Percentiles rank a stretch among this genome's conserved stretches.
These are phyloP conservation scores for Dynastes tityus DNA, from an alignment of 2,888 invertebrate species.

Conservation along the genomic window DNA sequence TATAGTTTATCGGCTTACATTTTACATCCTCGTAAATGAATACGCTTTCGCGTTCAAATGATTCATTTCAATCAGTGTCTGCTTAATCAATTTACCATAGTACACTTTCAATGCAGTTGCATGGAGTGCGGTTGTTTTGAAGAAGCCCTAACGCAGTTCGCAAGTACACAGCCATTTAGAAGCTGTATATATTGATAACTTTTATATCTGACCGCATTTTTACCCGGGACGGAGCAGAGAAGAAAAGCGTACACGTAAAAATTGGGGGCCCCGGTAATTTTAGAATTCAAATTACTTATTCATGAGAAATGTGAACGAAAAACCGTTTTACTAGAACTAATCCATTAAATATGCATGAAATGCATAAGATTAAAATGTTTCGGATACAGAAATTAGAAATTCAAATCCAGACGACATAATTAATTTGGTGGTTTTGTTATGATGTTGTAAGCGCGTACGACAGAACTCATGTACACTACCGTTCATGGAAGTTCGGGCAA, in stretches of 20 bases:
- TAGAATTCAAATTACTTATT: slow-evolving; percentile 16
- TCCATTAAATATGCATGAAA: slow-evolving; percentile 42
- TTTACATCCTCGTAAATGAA: neutral
- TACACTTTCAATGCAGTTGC: neutral
- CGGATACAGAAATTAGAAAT: slow-evolving; percentile 44
- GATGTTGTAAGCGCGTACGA: neutral
- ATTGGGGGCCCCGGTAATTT: neutral
- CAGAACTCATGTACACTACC: neutral
- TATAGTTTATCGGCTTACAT: neutral
- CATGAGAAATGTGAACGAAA: slow-evolving; percentile 42
- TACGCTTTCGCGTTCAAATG: neutral
- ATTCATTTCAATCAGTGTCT: slow-evolving; percentile 12
- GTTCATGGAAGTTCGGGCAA: no score
- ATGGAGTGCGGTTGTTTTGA: neutral
- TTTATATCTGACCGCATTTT: neutral
- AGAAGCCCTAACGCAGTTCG: neutral
- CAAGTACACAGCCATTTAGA: neutral
- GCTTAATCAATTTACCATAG: neutral
- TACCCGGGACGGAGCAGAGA: neutral
- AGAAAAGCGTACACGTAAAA: neutral
- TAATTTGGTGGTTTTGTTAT: slow-evolving; percentile 23
- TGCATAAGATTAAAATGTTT: slow-evolving; percentile 46
- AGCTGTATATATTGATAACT: neutral
- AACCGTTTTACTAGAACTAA: slow-evolving; percentile 29
- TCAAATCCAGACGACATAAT: slow-evolving; percentile 45